phyloP scores from a whole-genome alignment of 1,140 invertebrate species.

The Bombus consobrinus region DNA sequence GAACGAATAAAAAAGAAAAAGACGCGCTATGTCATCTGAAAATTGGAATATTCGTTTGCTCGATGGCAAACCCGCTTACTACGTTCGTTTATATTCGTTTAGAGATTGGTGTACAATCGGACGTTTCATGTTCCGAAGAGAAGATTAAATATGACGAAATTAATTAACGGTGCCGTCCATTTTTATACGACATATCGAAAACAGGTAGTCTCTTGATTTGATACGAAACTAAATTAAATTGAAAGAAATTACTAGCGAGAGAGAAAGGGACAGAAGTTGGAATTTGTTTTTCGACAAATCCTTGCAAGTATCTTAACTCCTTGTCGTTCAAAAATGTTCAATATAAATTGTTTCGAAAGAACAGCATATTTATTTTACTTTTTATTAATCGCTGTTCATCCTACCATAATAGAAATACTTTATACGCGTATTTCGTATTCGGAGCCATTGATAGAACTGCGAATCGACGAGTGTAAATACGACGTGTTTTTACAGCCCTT shows the following conservation, averaged over 20 bases:
- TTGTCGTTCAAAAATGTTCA: background rate
- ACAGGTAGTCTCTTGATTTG: too few relatives aligned
- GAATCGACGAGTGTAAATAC: slow-evolving; percentile 46
- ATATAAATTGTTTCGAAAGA: background rate
- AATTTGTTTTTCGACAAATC: background rate
- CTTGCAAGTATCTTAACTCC: too few relatives aligned
- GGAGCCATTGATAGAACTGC: background rate
- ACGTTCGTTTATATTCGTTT: slow-evolving; percentile 31
- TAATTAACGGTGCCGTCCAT: slow-evolving; percentile 17
- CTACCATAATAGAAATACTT: background rate
- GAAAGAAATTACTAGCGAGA: background rate
- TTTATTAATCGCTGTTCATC: background rate
- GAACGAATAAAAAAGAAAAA: slow-evolving; percentile 44
- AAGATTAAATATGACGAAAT: slow-evolving; percentile 42
- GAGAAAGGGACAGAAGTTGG: background rate
- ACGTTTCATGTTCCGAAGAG: slow-evolving; percentile 1
- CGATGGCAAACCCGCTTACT: slow-evolving; percentile 35
- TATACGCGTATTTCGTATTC: background rate
- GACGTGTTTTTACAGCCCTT: slow-evolving; percentile 31
- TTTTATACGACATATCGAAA: background rate
- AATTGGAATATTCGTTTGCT: slow-evolving; percentile 62
- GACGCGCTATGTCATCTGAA: slow-evolving; percentile 40
- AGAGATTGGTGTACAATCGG: slow-evolving; percentile 29
- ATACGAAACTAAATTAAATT: background rate
- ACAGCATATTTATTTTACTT: background rate